A percentile compares a stretch with the other conserved stretches of the same genome.
Conservation (phyloP, 2,888 invertebrate species). For the Neocrepidodera transversa region DNA sequence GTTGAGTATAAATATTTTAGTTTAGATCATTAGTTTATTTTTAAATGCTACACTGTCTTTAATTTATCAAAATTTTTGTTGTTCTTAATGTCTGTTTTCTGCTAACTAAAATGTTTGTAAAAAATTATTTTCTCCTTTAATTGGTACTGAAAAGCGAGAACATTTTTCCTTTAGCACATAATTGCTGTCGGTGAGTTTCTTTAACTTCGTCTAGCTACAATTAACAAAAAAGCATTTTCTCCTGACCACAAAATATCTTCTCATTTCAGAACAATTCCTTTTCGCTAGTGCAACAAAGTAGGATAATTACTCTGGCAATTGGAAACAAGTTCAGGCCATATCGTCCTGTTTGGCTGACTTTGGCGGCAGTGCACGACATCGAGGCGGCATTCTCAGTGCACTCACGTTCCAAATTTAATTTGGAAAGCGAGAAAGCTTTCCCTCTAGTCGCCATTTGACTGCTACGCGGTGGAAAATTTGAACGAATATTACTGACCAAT, state of each 20-base stretch:
- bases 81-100: too few relatives aligned
- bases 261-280: conserved; percentile 20
- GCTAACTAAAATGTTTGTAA: too few relatives aligned
- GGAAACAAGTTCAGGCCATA: conserved; percentile 21
- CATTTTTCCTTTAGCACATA: too few relatives aligned
- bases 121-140: too few relatives aligned
- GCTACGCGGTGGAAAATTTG: conserved; percentile 25
- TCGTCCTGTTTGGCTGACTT: conserved; percentile 21
- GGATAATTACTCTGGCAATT: conserved; percentile 25
- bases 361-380: conserved; percentile 9
- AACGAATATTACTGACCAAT: conserved; percentile 26
- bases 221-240: not conserved
- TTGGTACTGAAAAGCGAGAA: too few relatives aligned
- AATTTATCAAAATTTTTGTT: too few relatives aligned
- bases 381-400: conserved; percentile 49
- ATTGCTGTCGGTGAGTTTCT: too few relatives aligned
- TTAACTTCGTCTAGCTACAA: not conserved
- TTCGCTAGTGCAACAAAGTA: conserved; percentile 21
- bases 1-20: too few relatives aligned
- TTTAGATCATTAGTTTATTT: too few relatives aligned
- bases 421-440: conserved; percentile 44
- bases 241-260: conserved; percentile 11
- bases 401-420: conserved; percentile 58
- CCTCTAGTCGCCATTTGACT: conserved; percentile 27
- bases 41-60: too few relatives aligned